Evolutionary conservation across 1,140 invertebrate species (phyloP).

Genomic region (Anadara kagoshimensis): DNA sequence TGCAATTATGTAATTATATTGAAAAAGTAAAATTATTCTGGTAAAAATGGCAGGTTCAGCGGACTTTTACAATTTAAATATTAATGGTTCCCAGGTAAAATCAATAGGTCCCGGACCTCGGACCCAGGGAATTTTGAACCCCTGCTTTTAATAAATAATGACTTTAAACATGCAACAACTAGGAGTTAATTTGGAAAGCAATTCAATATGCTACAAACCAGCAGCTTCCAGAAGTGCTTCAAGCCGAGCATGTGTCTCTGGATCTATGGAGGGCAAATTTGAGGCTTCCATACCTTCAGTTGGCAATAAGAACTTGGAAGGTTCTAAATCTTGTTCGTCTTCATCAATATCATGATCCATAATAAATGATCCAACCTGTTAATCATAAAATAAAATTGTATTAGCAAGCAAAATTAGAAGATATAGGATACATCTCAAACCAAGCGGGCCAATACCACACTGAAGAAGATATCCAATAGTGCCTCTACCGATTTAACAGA

Average conservation of each 20-base stretch:
- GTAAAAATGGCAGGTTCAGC: no score
- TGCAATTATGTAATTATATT: no score
- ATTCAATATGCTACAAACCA: conserved; percentile 75
- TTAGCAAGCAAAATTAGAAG: background rate
- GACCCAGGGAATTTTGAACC: no score
- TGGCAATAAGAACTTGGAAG: conserved; percentile 86
- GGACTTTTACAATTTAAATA: no score
- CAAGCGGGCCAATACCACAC: no score
- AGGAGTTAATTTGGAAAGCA: no score
- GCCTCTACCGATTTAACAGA: background rate
- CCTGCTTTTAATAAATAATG: no score
- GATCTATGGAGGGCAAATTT: conserved; percentile 82
- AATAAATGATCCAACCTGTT: conserved; percentile 77
- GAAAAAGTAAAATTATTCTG: no score
- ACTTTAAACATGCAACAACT: no score
- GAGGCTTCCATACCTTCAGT: conserved; percentile 80
- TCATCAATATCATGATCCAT: conserved; percentile 79
- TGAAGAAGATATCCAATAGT: background rate
- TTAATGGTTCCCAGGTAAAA: no score
- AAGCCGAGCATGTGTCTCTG: conserved; percentile 89
- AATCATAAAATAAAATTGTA: conserved; percentile 13
- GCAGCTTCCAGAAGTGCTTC: conserved; percentile 92
- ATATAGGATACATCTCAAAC: no score
- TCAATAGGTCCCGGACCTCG: no score
- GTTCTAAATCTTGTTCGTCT: conserved; percentile 79